These are phyloP conservation scores for Nephotettix cincticeps DNA, from an alignment of 1,140 invertebrate genomes.

Conservation along the genomic window DNA sequence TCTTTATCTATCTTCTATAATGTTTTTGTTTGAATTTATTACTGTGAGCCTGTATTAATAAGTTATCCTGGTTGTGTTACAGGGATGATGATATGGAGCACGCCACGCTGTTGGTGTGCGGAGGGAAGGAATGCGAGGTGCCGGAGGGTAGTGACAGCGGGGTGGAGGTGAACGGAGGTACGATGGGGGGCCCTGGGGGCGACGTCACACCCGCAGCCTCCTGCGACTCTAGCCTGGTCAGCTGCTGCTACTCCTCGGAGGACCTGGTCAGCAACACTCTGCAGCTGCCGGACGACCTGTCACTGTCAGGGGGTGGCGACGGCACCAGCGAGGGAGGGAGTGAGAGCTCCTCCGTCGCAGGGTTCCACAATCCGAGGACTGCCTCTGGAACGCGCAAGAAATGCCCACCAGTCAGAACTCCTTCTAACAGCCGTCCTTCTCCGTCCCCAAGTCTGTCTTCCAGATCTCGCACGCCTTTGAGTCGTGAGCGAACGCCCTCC, in stretches of 20 bases:
- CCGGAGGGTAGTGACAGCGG: constrained; percentile 74
- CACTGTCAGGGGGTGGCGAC: constrained; percentile 46
- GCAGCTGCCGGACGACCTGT: constrained; percentile 49
- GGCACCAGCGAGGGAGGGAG: constrained; percentile 59
- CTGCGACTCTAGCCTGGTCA: constrained; percentile 73
- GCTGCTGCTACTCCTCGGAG: constrained; percentile 68
- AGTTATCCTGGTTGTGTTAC: too few species aligned
- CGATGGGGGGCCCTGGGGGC: constrained; percentile 60
- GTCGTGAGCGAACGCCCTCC: not conserved
- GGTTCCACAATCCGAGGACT: constrained; percentile 45
- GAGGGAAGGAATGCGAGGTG: not conserved
- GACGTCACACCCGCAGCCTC: constrained; percentile 53
- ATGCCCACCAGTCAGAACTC: not conserved
- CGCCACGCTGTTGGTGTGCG: not conserved
- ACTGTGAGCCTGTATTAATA: too few species aligned
- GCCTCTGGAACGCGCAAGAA: not conserved
- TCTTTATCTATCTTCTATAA: too few species aligned
- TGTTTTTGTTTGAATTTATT: too few species aligned
- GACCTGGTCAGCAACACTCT: constrained; percentile 55
- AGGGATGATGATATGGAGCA: not conserved
- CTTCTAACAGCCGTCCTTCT: constrained; percentile 9
- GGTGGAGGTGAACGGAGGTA: constrained; percentile 66
- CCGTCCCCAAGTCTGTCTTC: not conserved
- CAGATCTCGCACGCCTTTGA: constrained; percentile 15
- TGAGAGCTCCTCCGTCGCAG: constrained; percentile 68